Evolutionary conservation across 1,140 invertebrate species (phyloP).

Genomic region (Oryzaephilus surinamensis): DNA sequence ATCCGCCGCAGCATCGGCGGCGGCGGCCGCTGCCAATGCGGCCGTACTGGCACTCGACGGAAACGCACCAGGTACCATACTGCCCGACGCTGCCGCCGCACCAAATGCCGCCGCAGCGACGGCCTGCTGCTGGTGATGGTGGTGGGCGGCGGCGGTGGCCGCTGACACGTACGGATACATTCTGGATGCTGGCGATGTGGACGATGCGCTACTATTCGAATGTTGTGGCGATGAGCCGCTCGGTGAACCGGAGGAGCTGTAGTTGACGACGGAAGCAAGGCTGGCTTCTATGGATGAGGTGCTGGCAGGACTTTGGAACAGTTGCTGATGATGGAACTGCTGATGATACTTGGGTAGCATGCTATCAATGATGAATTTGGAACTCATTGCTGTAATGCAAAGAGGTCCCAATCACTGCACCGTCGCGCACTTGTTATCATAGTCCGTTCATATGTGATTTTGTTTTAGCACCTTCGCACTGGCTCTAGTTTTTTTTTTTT

Average conservation of each 20-base stretch:
- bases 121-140: conserved; percentile 58
- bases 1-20: conserved; percentile 50
- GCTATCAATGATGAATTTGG: conserved; percentile 94
- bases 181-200: conserved; percentile 55
- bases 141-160: conserved; percentile 54
- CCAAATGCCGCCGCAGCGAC: conserved; percentile 57
- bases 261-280: conserved; percentile 41
- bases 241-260: conserved; percentile 33
- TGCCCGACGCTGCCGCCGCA: conserved; percentile 47
- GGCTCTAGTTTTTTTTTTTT: too few relatives aligned
- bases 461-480: conserved; percentile 15
- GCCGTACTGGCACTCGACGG: conserved; percentile 39
- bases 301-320: conserved; percentile 42
- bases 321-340: conserved; percentile 61
- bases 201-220: conserved; percentile 41
- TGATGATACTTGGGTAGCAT: conserved; percentile 90
- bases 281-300: conserved; percentile 38
- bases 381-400: conserved; percentile 63
- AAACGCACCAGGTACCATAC: conserved; percentile 58
- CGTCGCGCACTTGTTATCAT: conserved; percentile 32
- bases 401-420: conserved; percentile 27
- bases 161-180: conserved; percentile 61
- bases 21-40: conserved; percentile 46
- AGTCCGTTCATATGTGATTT: conserved; percentile 22
- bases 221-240: conserved; percentile 41